Percentiles rank a stretch among this genome's conserved stretches.
Conservation (phyloP, 1,140 invertebrate genomes). For the Drusus annulatus region DNA sequence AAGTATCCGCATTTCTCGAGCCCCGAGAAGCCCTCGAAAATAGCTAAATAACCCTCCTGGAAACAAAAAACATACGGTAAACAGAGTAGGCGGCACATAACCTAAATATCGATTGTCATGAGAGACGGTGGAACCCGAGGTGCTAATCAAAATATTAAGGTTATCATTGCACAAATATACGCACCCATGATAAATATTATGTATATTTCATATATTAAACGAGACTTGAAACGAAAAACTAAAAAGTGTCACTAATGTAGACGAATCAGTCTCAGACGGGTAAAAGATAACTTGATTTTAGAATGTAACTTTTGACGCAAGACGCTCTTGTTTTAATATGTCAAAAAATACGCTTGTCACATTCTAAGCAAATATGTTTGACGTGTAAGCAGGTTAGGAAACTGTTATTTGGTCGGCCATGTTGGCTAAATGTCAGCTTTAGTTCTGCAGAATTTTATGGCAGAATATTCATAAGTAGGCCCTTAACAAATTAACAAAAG, state of each 20-base stretch:
- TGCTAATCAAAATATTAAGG: neutral
- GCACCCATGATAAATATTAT: conserved; percentile 44
- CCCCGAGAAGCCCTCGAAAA: conserved; percentile 93
- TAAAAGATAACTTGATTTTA: conserved; percentile 31
- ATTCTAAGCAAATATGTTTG: conserved; percentile 55
- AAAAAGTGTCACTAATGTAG: conserved; percentile 38
- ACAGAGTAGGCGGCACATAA: conserved; percentile 51
- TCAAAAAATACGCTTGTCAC: conserved; percentile 33
- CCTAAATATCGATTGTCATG: conserved; percentile 54
- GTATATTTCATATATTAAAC: conserved; percentile 44
- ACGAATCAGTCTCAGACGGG: conserved; percentile 39
- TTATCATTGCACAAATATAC: conserved; percentile 2
- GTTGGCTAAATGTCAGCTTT: conserved; percentile 1
- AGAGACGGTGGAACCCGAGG: neutral
- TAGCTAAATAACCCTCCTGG: conserved; percentile 96
- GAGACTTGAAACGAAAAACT: conserved; percentile 15
- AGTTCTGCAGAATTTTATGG: neutral
- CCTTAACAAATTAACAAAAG: too few relatives aligned
- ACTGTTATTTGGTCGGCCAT: conserved; percentile 9
- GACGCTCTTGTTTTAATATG: conserved; percentile 9
- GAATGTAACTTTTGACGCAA: conserved; percentile 39
- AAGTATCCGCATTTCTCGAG: conserved; percentile 97
- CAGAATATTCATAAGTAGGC: too few relatives aligned
- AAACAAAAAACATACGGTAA: conserved; percentile 59
- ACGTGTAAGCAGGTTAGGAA: conserved; percentile 55